Base-by-base conservation (phyloP, 2,113 vertebrate species). In the Mixornis gularis region DNA sequence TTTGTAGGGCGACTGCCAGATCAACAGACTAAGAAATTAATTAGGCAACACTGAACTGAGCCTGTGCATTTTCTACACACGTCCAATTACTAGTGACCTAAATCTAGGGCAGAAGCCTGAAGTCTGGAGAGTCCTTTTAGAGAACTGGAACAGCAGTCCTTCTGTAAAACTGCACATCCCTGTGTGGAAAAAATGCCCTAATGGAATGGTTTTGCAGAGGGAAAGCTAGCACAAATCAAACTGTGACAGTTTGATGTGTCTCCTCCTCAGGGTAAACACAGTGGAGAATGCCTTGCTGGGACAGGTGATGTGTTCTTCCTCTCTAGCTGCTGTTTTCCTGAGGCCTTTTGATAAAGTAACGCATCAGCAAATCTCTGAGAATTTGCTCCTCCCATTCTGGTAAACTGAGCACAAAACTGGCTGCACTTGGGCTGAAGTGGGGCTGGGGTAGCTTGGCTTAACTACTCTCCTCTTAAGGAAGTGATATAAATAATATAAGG, bases 31-130 rank as follows among this genome's bases (percentile, higher is more conserved):
- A 93, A 85, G 85, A 91, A 94, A 95, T 93, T 95, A 94, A 93
- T 94, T 93, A 93, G 94, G 66, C 85, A 91, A 71, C 49, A 48
- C 63, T 94, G 85, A 93, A 80, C 85, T 74, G 87, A 94, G 95
- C 76, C 64, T 76, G 58, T 94, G 80, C 65, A 20, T 94, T 92
- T 95, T 93, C 76, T 78, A 63, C 92, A 91, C 71, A 78, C 70
- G 87, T 92, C 94, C 93, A 89, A 95, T 97, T 96, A 95, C 94
- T 49, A 87, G 85, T 96, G 96, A 96, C 87, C 93, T 96, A 66
- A 64, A 93, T 96, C 68, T 78, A 82, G 80, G 70, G 90, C 85
- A 81, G 78, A 85, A 59, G 76, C 73, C 89, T 96, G 21, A 89
- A 94, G 76, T 93, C 41, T 83, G 89, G 58, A 82, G 65, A 90